phyloP scores from a whole-genome alignment of 2,113 vertebrate species.

The Xenopus borealis region DNA sequence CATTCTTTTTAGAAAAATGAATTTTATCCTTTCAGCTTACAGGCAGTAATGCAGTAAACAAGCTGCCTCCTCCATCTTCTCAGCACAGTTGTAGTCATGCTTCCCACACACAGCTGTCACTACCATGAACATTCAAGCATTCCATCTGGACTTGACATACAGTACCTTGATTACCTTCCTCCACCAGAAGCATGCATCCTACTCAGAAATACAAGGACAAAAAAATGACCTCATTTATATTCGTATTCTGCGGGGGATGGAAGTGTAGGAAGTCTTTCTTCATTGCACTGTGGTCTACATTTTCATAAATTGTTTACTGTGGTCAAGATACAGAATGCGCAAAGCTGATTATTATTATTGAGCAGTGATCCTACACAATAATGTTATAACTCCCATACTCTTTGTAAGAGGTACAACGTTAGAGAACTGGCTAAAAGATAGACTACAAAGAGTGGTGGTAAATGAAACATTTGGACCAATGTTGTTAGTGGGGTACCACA shows the following conservation, averaged over 20 bases:
- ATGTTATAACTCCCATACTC: no score
- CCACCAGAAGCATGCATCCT: slow-evolving; percentile 65
- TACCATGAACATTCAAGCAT: slow-evolving; percentile 66
- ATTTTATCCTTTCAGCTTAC: slow-evolving; percentile 40
- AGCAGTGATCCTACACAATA: no score
- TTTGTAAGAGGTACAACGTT: no score
- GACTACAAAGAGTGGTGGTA: no score
- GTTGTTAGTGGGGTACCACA: no score
- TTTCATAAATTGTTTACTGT: slow-evolving; percentile 27
- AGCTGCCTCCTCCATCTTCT: slow-evolving; percentile 60
- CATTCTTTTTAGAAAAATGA: slow-evolving; percentile 48
- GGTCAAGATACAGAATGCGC: slow-evolving; percentile 1
- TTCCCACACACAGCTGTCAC: slow-evolving; percentile 75
- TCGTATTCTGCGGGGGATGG: slow-evolving; percentile 20
- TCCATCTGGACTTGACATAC: slow-evolving; percentile 73
- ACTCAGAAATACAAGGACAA: slow-evolving; percentile 58
- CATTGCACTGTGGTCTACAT: slow-evolving; percentile 29
- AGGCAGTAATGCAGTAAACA: slow-evolving; percentile 59
- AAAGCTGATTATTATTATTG: no score
- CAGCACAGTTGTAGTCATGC: slow-evolving; percentile 63
- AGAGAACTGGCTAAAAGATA: no score
- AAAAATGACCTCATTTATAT: slow-evolving; percentile 42
- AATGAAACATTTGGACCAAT: no score
- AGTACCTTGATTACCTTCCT: slow-evolving; percentile 67
- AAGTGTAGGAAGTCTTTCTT: slow-evolving; percentile 36